These are phyloP conservation scores for Pogonocherus hispidulus DNA, from an alignment of 2,888 invertebrate species.

Conservation along the genomic window DNA sequence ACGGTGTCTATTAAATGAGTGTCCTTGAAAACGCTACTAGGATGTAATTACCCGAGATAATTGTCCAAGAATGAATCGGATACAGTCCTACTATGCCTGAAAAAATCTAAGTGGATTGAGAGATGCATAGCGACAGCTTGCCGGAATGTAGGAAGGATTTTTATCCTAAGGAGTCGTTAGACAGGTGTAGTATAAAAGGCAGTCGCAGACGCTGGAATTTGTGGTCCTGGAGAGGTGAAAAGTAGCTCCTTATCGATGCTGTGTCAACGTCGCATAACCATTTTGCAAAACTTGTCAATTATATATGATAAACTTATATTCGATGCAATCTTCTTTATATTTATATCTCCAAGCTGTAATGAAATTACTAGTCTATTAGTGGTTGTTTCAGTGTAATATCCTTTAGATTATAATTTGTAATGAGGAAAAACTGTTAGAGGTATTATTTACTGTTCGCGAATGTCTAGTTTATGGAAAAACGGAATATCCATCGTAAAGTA, in stretches of 20 bases:
- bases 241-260: conserved; percentile 51
- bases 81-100: background rate
- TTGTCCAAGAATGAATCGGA: background rate
- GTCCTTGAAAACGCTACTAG: background rate
- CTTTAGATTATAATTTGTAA: conserved; percentile 1
- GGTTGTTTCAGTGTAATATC: background rate
- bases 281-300: conserved; percentile 52
- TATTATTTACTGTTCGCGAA: background rate
- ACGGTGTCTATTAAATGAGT: no score
- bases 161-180: conserved; percentile 38
- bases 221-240: conserved; percentile 37
- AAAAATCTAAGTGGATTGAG: background rate
- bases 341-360: conserved; percentile 31
- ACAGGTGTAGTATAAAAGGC: conserved; percentile 47
- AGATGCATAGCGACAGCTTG: conserved; percentile 5
- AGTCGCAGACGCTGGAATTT: conserved; percentile 41
- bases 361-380: conserved; percentile 27
- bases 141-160: conserved; percentile 23
- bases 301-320: conserved; percentile 43
- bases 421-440: conserved; percentile 13
- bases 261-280: conserved; percentile 48
- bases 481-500: no score
- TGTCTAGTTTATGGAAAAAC: background rate
- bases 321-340: conserved; percentile 34
- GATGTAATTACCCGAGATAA: background rate